Percentiles rank a stretch among this genome's conserved stretches.
These are phyloP conservation scores for Frankliniella intonsa DNA, from an alignment of 2,888 invertebrate species.

Conservation along the genomic window DNA sequence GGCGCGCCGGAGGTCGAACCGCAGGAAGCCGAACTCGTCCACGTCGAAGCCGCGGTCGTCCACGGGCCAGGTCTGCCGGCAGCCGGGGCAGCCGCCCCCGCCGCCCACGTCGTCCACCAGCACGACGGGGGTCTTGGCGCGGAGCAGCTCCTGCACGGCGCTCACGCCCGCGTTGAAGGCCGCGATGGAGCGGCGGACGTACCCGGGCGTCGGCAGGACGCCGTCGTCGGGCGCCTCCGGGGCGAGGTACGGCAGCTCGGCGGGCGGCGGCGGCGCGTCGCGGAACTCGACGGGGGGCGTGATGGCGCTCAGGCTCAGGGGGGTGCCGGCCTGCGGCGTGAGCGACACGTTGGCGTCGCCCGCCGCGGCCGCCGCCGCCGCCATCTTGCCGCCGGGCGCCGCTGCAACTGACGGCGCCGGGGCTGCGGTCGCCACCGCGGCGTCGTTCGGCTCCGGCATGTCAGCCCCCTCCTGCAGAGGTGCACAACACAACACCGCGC, in stretches of 20 bases:
- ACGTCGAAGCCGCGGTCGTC: slow-evolving; percentile 14
- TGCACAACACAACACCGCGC: background rate
- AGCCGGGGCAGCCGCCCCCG: background rate
- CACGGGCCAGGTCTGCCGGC: background rate
- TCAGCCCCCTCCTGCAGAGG: background rate
- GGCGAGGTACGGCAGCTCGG: background rate
- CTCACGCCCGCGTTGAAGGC: background rate
- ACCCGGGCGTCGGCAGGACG: slow-evolving; percentile 11
- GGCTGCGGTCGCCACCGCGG: background rate
- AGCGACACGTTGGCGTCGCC: background rate
- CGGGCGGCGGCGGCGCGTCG: background rate
- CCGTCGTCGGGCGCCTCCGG: background rate
- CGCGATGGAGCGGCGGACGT: slow-evolving; percentile 28
- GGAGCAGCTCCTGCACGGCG: background rate
- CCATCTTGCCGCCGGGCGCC: slow-evolving; percentile 23
- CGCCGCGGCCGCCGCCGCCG: background rate
- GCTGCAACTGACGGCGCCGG: background rate
- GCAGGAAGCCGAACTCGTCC: slow-evolving; percentile 11
- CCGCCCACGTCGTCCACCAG: background rate
- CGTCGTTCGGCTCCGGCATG: background rate
- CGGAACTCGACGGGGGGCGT: slow-evolving; percentile 33
- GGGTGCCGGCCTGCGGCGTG: background rate
- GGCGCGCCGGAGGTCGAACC: background rate
- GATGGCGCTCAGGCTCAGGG: slow-evolving; percentile 38
- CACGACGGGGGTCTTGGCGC: background rate